Evolutionary conservation across 2,113 vertebrate genomes (phyloP), one percentile per base, ranked within the genome.

Genomic region (Sturnus vulgaris): DNA sequence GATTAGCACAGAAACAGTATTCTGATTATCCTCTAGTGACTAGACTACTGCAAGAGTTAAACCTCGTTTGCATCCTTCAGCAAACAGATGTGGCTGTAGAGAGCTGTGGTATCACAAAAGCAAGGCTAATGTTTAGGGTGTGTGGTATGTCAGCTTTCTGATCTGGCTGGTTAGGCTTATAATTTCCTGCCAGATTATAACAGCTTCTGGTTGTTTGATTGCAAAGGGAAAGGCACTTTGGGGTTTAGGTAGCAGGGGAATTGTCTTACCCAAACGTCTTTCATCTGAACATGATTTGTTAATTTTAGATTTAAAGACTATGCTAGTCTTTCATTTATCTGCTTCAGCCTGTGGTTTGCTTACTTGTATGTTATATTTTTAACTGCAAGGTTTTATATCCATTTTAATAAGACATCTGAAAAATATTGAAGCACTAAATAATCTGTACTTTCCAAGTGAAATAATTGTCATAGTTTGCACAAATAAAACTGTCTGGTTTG

Each of bases 11-110:
- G 56, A 90, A 93, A 27, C 8, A 56, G 44, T 61, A 49, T 91
- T 91, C 49, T 83, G 72, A 65, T 93, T 86, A 71, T 35, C 10
- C n/a, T 79, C 30, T 31, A 23, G 40, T 35, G n/a, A 9, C 79
- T 82, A 79, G 64, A 35, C 53, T 78, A 3, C 17, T 71, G 77
- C 76, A 93, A 71, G 90, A 94, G 79, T 95, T 91, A 96, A 90
- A 49, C 19, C 18, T 92, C n/a, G 42, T 94, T 93, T 96, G 47
- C 79, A 71, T 83, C 31, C 80, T 79, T 77, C 47, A 77, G 49
- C 61, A 49, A 78, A 56, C 76, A 90, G 60, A 49, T 63, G 85
- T 30, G 80, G 35, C 40, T 56, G 68, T 75, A 44, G 28, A 24
- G 71, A 77, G 68, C 65, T 83, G 71, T 35, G 4, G 7, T 49